phyloP scores from a whole-genome alignment of 2,888 invertebrate genomes.

The Hydraecia micacea region DNA sequence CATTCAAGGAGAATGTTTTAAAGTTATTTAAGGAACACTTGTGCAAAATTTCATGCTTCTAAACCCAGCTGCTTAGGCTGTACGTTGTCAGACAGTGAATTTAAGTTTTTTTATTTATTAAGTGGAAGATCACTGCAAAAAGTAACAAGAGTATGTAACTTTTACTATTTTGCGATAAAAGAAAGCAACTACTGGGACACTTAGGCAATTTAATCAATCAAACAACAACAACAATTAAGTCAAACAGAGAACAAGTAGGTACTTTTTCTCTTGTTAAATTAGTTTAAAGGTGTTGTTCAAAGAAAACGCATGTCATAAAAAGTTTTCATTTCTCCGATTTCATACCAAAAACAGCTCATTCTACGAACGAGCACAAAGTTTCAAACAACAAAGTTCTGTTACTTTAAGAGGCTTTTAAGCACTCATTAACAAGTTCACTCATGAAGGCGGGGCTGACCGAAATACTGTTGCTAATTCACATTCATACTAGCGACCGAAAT shows the following conservation, averaged over 20 bases:
- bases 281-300: no score
- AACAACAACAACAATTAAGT: no score
- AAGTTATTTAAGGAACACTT: no score
- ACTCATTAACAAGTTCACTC: slow-evolving; percentile 54
- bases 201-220: not conserved
- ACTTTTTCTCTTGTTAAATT: no score
- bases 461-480: slow-evolving; percentile 77
- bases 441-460: slow-evolving; percentile 60
- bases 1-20: no score
- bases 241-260: no score
- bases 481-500: slow-evolving; percentile 66
- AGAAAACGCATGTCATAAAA: slow-evolving; percentile 9
- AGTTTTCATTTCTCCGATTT: not conserved
- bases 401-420: slow-evolving; percentile 31
- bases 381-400: slow-evolving; percentile 27
- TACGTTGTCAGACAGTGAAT: no score
- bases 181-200: not conserved
- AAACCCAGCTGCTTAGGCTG: no score
- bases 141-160: not conserved
- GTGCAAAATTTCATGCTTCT: no score
- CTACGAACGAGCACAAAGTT: not conserved
- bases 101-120: no score
- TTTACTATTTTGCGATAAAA: not conserved
- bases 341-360: not conserved
- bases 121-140: not conserved